Evolutionary conservation across 2,888 invertebrate genomes (phyloP).

Genomic region (Sinopyrophorus schimmeli): DNA sequence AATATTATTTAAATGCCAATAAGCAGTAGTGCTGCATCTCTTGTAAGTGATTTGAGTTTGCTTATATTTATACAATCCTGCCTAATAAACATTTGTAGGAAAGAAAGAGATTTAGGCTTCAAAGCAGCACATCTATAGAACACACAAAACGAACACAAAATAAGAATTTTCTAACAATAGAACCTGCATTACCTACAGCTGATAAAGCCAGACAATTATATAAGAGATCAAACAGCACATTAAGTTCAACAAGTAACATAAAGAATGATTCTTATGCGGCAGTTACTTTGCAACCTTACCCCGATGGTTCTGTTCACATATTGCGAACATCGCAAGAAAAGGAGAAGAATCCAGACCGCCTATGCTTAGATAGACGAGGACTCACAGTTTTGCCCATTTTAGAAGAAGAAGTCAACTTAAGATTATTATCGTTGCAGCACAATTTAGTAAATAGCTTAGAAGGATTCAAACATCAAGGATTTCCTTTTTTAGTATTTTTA

Average conservation of each 20-base stretch:
- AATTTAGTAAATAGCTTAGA: slow-evolving; percentile 81
- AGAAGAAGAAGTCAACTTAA: slow-evolving; percentile 77
- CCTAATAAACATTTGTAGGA: slow-evolving; percentile 41
- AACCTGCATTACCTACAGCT: slow-evolving; percentile 47
- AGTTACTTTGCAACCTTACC: slow-evolving; percentile 62
- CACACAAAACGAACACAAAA: slow-evolving; percentile 36
- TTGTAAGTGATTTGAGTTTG: slow-evolving; percentile 42
- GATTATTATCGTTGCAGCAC: slow-evolving; percentile 88
- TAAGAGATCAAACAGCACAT: slow-evolving; percentile 59
- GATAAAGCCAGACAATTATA: slow-evolving; percentile 43
- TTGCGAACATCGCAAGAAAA: slow-evolving; percentile 74
- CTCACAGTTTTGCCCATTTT: slow-evolving; percentile 82
- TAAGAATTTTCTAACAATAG: slow-evolving; percentile 50
- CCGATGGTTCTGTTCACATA: slow-evolving; percentile 70
- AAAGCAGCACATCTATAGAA: slow-evolving; percentile 45
- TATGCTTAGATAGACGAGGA: slow-evolving; percentile 84
- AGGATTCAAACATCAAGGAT: slow-evolving; percentile 58
- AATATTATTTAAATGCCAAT: slow-evolving; percentile 50
- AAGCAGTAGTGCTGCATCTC: slow-evolving; percentile 51
- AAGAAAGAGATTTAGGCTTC: slow-evolving; percentile 45
- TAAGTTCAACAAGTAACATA: slow-evolving; percentile 47
- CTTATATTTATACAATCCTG: neutral
- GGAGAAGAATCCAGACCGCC: slow-evolving; percentile 83
- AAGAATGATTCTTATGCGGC: slow-evolving; percentile 33
- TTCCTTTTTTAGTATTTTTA: slow-evolving; percentile 83